Conservation (phyloP, 2,888 invertebrate species). For the Microdon myrmicae region DNA sequence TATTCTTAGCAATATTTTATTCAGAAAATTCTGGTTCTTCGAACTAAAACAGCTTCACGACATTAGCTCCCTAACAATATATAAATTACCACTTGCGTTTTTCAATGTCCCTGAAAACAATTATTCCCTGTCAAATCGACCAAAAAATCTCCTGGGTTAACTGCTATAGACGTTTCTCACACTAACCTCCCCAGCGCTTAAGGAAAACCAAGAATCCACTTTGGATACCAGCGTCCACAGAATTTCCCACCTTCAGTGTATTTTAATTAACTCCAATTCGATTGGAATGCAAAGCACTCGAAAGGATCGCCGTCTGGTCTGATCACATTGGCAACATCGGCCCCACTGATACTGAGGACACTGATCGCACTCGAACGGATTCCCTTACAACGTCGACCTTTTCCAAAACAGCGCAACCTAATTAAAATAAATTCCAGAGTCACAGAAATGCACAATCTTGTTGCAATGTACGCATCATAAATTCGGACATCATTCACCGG, state of each 20-base stretch:
- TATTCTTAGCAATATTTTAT: no score
- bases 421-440: constrained; percentile 52
- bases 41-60: no score
- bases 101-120: background rate
- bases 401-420: constrained; percentile 48
- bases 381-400: constrained; percentile 29
- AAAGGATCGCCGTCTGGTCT: constrained; percentile 1
- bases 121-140: background rate
- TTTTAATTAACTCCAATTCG: constrained; percentile 50
- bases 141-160: background rate
- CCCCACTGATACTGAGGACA: constrained; percentile 36
- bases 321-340: background rate
- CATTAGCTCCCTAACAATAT: no score
- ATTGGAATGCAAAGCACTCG: constrained; percentile 32
- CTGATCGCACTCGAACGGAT: constrained; percentile 39
- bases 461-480: constrained; percentile 51
- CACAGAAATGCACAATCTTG: constrained; percentile 50
- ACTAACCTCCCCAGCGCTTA: background rate
- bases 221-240: constrained; percentile 45
- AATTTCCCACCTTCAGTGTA: constrained; percentile 51
- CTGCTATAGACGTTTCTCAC: background rate
- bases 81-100: background rate
- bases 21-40: no score
- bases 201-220: constrained; percentile 23
- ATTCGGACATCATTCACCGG: constrained; percentile 52